Conservation (phyloP, 1,140 invertebrate genomes). For the Dendroctonus ponderosae region DNA sequence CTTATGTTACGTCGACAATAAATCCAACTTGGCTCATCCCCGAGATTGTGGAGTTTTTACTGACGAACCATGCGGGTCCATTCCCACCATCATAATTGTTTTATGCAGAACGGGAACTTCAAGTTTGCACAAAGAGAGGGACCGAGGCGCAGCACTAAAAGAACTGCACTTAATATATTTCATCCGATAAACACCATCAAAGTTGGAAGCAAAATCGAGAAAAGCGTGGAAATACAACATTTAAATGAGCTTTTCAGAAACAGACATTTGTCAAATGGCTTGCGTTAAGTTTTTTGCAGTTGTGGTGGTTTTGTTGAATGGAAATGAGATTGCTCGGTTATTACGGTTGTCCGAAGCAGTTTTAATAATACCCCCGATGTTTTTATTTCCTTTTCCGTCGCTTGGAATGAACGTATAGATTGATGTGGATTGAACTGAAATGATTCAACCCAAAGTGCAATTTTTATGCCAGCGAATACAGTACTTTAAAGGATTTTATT, state of each 20-base stretch:
- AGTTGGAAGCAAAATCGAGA: constrained; percentile 27
- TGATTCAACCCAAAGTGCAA: not conserved
- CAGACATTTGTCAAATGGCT: constrained; percentile 34
- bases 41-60: not conserved
- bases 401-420: not conserved
- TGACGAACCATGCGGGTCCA: not conserved
- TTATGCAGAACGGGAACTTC: constrained; percentile 1
- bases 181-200: constrained; percentile 34
- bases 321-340: constrained; percentile 32
- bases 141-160: constrained; percentile 8
- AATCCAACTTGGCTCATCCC: not conserved
- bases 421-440: not conserved
- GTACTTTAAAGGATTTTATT: no score
- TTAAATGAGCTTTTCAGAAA: constrained; percentile 36
- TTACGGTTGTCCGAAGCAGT: constrained; percentile 31
- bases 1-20: no score
- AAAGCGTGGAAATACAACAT: constrained; percentile 27
- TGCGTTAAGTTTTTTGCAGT: constrained; percentile 28
- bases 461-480: no score
- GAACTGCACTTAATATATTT: constrained; percentile 34
- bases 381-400: no score
- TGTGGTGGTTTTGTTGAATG: constrained; percentile 25
- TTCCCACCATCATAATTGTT: constrained; percentile 5
- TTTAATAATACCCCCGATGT: constrained; percentile 22
- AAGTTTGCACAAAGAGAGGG: not conserved